Conservation (phyloP, 2,797 vertebrate genomes). For the Sebastes diaconus region DNA sequence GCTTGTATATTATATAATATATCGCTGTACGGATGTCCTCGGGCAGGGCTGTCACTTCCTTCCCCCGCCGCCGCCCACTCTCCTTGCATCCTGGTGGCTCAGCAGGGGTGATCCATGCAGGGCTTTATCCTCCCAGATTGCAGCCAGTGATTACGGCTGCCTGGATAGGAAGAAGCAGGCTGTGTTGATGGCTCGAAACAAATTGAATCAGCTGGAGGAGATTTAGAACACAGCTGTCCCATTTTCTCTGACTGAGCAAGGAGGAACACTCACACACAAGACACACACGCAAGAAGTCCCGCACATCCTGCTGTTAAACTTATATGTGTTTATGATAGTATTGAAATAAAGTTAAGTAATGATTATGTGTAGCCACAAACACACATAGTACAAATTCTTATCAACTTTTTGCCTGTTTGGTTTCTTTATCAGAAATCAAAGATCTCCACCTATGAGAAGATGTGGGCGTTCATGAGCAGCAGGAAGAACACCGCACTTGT, state of each 20-base stretch:
- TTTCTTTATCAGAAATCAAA: conserved; percentile 90
- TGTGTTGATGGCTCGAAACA: conserved; percentile 75
- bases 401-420: neutral
- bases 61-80: conserved; percentile 30
- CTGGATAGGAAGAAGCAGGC: conserved; percentile 68
- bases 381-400: neutral
- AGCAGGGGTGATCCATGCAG: conserved; percentile 65
- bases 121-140: conserved; percentile 78
- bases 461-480: conserved; percentile 99
- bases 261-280: conserved; percentile 19
- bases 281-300: neutral
- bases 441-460: conserved; percentile 98
- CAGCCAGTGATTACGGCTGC: conserved; percentile 78
- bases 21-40: conserved; percentile 23
- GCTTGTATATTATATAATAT: conserved; percentile 30
- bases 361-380: neutral
- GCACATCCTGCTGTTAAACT: conserved; percentile 26
- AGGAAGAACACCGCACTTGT: conserved; percentile 93
- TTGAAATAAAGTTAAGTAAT: conserved; percentile 5
- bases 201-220: conserved; percentile 83
- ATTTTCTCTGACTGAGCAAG: conserved; percentile 68
- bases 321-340: neutral
- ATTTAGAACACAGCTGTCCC: conserved; percentile 83
- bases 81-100: conserved; percentile 58
- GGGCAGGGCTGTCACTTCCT: conserved; percentile 41